Conservation (phyloP, 2,888 invertebrate genomes). For the Drosophila antonietae region DNA sequence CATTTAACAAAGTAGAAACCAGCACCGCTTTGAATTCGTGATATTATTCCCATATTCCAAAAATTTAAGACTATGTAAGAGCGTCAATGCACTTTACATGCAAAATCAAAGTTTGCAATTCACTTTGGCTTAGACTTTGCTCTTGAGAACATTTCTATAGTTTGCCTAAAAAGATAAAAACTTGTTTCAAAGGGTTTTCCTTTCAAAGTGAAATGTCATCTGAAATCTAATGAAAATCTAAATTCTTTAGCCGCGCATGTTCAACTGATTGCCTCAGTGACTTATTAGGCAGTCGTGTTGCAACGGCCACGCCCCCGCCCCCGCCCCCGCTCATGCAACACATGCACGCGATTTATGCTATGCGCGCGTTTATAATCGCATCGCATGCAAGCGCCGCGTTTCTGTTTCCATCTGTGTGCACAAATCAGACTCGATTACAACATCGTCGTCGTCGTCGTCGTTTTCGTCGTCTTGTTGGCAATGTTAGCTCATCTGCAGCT, state of each 20-base stretch:
- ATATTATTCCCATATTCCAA: background rate
- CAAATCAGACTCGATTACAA: constrained; percentile 51
- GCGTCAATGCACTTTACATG: background rate
- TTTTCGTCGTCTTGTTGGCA: constrained; percentile 32
- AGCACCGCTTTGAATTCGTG: background rate
- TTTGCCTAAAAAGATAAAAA: background rate
- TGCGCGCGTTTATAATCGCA: background rate
- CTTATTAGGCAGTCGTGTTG: constrained; percentile 20
- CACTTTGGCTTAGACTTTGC: background rate
- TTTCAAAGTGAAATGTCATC: background rate
- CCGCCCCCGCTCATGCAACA: background rate
- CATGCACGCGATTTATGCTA: constrained; percentile 42
- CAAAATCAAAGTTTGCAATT: too few species aligned
- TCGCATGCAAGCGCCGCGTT: constrained; percentile 49
- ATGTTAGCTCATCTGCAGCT: constrained; percentile 31
- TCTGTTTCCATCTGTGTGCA: constrained; percentile 24
- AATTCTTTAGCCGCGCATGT: background rate
- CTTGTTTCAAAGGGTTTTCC: background rate
- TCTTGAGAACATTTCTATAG: background rate
- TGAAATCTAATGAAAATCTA: background rate
- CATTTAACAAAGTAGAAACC: background rate
- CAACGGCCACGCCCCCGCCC: constrained; percentile 12
- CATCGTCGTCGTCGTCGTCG: constrained; percentile 31
- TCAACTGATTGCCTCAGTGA: constrained; percentile 33
- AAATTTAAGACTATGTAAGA: background rate